Evolutionary conservation across 2,113 vertebrate genomes (phyloP).

Genomic region (Diadophis punctatus): DNA sequence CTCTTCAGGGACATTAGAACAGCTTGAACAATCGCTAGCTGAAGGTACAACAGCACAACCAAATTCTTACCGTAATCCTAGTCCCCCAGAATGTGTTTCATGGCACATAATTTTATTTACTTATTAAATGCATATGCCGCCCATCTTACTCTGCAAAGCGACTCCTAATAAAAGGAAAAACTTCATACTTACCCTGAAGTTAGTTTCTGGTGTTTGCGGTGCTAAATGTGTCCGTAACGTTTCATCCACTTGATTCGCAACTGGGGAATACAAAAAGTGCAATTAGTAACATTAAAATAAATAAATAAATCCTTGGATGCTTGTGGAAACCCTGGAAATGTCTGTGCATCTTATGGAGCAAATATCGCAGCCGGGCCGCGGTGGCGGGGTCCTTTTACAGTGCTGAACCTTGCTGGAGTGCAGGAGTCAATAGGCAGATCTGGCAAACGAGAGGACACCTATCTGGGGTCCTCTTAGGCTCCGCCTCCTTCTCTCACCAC

Average conservation of each 20-base stretch:
- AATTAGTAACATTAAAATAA: conserved; percentile 63
- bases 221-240: conserved; percentile 79
- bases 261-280: conserved; percentile 71
- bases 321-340: no score
- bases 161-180: conserved; percentile 39
- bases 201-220: conserved; percentile 80
- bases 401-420: no score
- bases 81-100: conserved; percentile 31
- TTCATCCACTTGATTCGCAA: conserved; percentile 83
- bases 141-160: not conserved
- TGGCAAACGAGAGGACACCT: no score
- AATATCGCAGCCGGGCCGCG: no score
- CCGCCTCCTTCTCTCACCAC: no score
- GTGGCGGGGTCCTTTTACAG: no score
- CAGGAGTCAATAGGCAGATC: no score
- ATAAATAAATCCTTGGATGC: no score
- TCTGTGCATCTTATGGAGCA: no score
- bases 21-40: not conserved
- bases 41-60: not conserved
- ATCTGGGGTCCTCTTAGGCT: no score
- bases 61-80: conserved; percentile 34
- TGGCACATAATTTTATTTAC: conserved; percentile 32
- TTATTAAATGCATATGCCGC: not conserved
- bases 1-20: not conserved
- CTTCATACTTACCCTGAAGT: conserved; percentile 80